These are phyloP conservation scores for Eurytoma californica DNA, from an alignment of 2,888 invertebrate species.

Conservation along the genomic window DNA sequence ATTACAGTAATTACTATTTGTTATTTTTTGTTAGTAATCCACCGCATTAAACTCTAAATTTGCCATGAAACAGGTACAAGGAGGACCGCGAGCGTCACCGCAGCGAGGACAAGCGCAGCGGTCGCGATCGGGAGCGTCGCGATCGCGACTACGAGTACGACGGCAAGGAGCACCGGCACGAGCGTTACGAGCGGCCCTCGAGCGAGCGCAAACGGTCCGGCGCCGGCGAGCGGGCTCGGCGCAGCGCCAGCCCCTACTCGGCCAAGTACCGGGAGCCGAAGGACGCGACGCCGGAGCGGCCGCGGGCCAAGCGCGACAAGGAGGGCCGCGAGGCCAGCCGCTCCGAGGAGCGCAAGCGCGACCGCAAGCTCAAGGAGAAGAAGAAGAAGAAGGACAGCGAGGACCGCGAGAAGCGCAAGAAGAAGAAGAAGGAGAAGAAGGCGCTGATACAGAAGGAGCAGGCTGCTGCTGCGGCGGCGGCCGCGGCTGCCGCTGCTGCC, in stretches of 20 bases:
- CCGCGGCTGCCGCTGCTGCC: conserved; percentile 35
- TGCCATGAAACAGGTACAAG: conserved; percentile 35
- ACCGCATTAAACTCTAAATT: no score
- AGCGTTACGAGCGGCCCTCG: conserved; percentile 71
- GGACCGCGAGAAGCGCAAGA: conserved; percentile 78
- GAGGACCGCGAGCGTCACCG: conserved; percentile 69
- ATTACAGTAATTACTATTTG: no score
- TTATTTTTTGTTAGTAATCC: no score
- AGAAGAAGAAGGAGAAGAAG: conserved; percentile 71
- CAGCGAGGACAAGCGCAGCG: conserved; percentile 74
- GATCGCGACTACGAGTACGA: conserved; percentile 69
- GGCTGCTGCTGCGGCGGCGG: conserved; percentile 47
- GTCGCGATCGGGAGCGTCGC: conserved; percentile 70
- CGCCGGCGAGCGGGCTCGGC: conserved; percentile 55
- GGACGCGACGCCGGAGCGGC: conserved; percentile 71
- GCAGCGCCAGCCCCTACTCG: conserved; percentile 69
- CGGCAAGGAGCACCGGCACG: conserved; percentile 74
- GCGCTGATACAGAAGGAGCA: conserved; percentile 70
- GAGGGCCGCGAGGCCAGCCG: conserved; percentile 77
- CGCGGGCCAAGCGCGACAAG: conserved; percentile 68
- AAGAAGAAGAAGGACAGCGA: conserved; percentile 77
- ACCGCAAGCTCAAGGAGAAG: conserved; percentile 76
- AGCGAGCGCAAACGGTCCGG: conserved; percentile 69
- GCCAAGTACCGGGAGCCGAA: conserved; percentile 71
- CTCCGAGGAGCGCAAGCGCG: conserved; percentile 70